Conservation (phyloP, 2,888 invertebrate genomes). For the Pollenia labialis region DNA sequence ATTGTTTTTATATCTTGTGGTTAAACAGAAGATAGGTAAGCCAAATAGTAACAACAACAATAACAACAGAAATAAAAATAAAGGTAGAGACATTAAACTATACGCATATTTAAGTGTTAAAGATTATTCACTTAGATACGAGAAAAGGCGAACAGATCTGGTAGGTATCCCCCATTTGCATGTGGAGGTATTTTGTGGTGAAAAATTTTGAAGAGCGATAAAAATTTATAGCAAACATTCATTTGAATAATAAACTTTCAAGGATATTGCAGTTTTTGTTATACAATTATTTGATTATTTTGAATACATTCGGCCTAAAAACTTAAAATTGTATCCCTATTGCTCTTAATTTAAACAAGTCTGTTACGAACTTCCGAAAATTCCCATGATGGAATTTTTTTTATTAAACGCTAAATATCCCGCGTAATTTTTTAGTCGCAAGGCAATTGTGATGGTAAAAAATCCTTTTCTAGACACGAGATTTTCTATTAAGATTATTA, state of each 20-base stretch:
- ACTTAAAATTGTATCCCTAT: no score
- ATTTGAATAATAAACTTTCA: no score
- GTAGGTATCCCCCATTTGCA: no score
- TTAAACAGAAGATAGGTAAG: constrained; percentile 63
- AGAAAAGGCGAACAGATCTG: not conserved
- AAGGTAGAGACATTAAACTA: constrained; percentile 51
- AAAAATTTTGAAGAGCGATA: no score
- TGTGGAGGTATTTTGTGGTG: no score
- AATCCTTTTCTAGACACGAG: not conserved
- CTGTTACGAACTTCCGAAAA: not conserved
- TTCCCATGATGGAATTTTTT: not conserved
- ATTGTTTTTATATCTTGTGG: constrained; percentile 37
- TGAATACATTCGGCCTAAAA: no score
- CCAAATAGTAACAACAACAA: constrained; percentile 47
- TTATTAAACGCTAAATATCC: no score
- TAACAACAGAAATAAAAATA: constrained; percentile 11
- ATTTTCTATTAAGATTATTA: not conserved
- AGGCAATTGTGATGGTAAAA: not conserved
- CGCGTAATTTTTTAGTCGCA: no score
- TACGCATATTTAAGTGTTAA: constrained; percentile 62
- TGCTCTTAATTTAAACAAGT: not conserved
- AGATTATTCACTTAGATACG: constrained; percentile 58
- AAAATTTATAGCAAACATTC: no score
- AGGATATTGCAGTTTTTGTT: no score
- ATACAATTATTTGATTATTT: no score